Evolutionary conservation across 2,888 invertebrate genomes (phyloP).

Genomic region (Neoscelio sp.): DNA sequence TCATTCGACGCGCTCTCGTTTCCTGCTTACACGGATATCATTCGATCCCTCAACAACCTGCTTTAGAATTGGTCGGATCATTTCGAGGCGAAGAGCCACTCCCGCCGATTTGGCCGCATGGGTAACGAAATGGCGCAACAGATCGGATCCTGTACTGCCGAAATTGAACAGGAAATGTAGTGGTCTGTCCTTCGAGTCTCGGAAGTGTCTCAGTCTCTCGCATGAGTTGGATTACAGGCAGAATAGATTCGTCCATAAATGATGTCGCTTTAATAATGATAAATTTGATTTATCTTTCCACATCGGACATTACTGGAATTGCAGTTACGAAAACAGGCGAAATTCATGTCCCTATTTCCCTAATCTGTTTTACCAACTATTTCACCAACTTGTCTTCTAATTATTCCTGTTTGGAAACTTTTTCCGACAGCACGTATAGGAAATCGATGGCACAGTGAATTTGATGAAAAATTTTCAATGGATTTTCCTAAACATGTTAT

Average conservation of each 20-base stretch:
- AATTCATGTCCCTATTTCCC: no score
- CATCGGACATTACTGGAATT: no score
- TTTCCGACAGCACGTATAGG: no score
- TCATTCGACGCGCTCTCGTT: slow-evolving; percentile 13
- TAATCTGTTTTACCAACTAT: no score
- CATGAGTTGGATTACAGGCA: slow-evolving; percentile 24
- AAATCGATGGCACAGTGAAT: no score
- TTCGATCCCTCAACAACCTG: slow-evolving; percentile 14
- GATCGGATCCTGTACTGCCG: slow-evolving; percentile 74
- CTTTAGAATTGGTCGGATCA: slow-evolving; percentile 27
- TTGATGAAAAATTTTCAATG: no score
- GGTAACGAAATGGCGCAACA: slow-evolving; percentile 31
- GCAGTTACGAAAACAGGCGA: no score
- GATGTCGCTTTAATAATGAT: slow-evolving; percentile 13
- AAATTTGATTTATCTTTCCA: slow-evolving; percentile 25
- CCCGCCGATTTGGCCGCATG: slow-evolving; percentile 11
- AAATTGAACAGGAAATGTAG: slow-evolving; percentile 82
- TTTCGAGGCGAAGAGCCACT: slow-evolving; percentile 28
- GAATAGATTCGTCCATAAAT: slow-evolving; percentile 14
- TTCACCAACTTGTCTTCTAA: no score
- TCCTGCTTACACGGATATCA: slow-evolving; percentile 32
- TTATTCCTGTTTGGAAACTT: no score
- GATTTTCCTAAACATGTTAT: no score
- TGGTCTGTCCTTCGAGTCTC: slow-evolving; percentile 77
- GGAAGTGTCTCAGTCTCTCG: slow-evolving; percentile 59